Evolutionary conservation across 2,113 vertebrate genomes (phyloP).

Genomic region (Pelusios castaneus): DNA sequence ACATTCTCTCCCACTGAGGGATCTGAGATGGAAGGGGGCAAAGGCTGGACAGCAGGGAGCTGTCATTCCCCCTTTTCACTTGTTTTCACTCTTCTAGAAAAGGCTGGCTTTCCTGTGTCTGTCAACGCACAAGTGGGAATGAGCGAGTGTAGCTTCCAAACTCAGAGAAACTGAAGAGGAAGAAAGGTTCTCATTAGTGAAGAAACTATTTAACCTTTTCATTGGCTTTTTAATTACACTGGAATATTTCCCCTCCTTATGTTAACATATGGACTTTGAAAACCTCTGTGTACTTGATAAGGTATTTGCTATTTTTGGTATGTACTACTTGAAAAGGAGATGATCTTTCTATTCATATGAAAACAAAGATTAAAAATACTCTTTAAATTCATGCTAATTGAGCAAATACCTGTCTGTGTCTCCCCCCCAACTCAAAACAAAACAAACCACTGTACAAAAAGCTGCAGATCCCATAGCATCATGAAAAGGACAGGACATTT

Average conservation of each 20-base stretch:
- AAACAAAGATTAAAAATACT: not conserved
- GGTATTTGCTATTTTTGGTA: too few relatives aligned
- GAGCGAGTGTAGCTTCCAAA: not conserved
- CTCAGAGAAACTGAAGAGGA: not conserved
- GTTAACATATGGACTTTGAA: too few relatives aligned
- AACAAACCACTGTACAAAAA: not conserved
- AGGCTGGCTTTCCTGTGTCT: conserved; percentile 10
- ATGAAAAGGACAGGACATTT: not conserved
- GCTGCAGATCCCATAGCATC: not conserved
- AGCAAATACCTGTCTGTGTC: too few relatives aligned
- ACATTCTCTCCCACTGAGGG: conserved; percentile 7
- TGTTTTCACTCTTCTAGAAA: conserved; percentile 45
- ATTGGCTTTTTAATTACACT: not conserved
- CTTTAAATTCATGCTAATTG: too few relatives aligned
- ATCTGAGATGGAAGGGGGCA: conserved; percentile 43
- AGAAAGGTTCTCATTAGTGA: not conserved
- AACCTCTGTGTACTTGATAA: too few relatives aligned
- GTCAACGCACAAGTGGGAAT: not conserved
- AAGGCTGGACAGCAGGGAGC: conserved; percentile 22
- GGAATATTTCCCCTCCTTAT: too few relatives aligned
- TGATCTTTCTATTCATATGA: too few relatives aligned
- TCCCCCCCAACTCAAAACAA: too few relatives aligned
- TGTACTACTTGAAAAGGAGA: too few relatives aligned
- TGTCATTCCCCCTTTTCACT: conserved; percentile 27
- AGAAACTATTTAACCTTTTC: not conserved